Conservation (phyloP, 2,113 vertebrate species). For the Eptesicus fuscus region DNA sequence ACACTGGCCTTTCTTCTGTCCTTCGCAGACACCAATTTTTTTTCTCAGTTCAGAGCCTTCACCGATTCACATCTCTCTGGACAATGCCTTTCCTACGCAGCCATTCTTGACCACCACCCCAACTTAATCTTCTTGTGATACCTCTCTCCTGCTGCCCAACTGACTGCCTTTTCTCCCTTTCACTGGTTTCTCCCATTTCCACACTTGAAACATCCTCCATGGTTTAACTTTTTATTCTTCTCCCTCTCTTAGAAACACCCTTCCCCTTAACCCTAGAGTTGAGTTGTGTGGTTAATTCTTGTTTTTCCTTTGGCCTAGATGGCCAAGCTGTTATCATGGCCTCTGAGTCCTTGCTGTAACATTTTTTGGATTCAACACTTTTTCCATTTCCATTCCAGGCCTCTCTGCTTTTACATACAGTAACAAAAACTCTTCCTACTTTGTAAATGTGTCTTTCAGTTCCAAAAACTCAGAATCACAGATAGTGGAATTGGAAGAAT, state of each 20-base stretch:
- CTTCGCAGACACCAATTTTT: not conserved
- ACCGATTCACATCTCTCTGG: not conserved
- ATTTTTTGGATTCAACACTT: slow-evolving; percentile 23
- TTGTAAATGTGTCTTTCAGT: not conserved
- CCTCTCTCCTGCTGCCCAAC: not conserved
- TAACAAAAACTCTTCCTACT: not conserved
- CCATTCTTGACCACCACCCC: not conserved
- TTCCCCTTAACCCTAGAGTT: not conserved
- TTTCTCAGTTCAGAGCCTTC: not conserved
- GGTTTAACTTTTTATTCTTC: not conserved
- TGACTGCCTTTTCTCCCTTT: not conserved
- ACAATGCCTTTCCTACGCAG: not conserved
- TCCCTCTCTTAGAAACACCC: not conserved
- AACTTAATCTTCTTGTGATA: not conserved
- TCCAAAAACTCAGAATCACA: not conserved
- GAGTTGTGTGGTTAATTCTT: not conserved
- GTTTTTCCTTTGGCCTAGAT: not conserved
- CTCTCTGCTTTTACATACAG: not conserved
- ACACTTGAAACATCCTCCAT: not conserved
- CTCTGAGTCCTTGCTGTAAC: not conserved
- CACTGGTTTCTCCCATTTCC: not conserved
- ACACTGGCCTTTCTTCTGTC: not conserved
- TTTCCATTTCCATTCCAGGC: not conserved
- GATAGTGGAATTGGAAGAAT: not conserved
- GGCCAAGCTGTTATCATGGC: not conserved